Percentiles rank a stretch among this genome's conserved stretches.
Conservation (phyloP, 1,140 invertebrate species). For the Drosophila serrata region DNA sequence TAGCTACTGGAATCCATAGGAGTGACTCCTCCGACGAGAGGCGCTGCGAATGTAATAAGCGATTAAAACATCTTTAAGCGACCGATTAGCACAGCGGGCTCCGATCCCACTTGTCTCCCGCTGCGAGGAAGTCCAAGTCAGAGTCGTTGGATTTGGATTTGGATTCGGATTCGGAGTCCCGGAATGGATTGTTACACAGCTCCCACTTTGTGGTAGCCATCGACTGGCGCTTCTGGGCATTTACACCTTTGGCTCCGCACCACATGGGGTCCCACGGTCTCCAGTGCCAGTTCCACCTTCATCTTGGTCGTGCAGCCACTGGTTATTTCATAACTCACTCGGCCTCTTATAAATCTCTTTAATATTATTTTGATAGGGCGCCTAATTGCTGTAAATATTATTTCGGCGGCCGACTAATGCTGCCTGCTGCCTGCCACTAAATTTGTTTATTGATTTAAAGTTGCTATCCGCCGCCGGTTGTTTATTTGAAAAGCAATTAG, state of each 20-base stretch:
- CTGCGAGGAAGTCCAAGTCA: conserved; percentile 34
- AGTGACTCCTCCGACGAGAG: conserved; percentile 26
- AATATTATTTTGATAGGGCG: conserved; percentile 84
- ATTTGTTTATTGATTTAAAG: conserved; percentile 68
- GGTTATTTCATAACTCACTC: conserved; percentile 78
- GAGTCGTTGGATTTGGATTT: conserved; percentile 10
- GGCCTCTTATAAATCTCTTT: conserved; percentile 77
- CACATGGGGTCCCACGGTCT: conserved; percentile 40
- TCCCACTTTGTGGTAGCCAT: conserved; percentile 23
- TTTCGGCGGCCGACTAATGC: conserved; percentile 64
- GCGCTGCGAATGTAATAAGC: conserved; percentile 78
- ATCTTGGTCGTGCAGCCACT: conserved; percentile 3
- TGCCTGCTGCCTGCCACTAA: conserved; percentile 8
- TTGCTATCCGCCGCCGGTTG: conserved; percentile 48
- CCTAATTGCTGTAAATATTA: conserved; percentile 82
- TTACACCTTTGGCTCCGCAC: conserved; percentile 67
- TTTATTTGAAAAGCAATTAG: conserved; percentile 84
- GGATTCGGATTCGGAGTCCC: background rate
- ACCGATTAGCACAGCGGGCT: conserved; percentile 78
- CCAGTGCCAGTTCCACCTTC: background rate
- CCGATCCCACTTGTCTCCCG: conserved; percentile 26
- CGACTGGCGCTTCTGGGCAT: conserved; percentile 70
- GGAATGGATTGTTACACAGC: conserved; percentile 34
- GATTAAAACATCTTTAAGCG: conserved; percentile 82
- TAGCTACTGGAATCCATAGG: conserved; percentile 7